Evolutionary conservation across 2,113 vertebrate species (phyloP).

Genomic region (Platysternon megacephalum): DNA sequence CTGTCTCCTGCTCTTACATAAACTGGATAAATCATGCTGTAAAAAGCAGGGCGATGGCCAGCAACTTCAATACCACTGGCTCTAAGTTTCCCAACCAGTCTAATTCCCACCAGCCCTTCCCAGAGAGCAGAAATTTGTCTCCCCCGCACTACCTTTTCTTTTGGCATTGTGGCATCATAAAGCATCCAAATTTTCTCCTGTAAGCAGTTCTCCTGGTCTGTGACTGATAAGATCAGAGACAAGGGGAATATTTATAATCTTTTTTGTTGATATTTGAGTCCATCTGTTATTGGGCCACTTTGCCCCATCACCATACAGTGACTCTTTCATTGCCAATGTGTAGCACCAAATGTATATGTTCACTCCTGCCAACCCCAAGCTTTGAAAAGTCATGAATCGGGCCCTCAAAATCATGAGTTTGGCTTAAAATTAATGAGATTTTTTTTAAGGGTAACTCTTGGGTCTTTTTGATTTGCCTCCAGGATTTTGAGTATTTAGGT

Average conservation of each 20-base stretch:
- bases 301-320: not conserved
- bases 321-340: not conserved
- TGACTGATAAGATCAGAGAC: not conserved
- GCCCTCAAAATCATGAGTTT: not conserved
- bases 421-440: not conserved
- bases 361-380: not conserved
- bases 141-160: not conserved
- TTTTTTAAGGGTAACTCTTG: not conserved
- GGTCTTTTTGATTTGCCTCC: not conserved
- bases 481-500: not conserved
- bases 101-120: not conserved
- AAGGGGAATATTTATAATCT: not conserved
- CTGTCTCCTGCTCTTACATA: not conserved
- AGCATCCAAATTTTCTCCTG: not conserved
- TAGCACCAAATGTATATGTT: not conserved
- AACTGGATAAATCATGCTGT: not conserved
- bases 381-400: not conserved
- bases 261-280: not conserved
- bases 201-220: not conserved
- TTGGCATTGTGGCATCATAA: not conserved
- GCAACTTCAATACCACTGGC: not conserved
- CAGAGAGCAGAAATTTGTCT: not conserved
- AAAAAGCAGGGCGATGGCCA: not conserved
- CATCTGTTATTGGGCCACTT: not conserved
- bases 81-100: not conserved